Evolutionary conservation across 2,888 invertebrate species (phyloP).

Genomic region (Poecilus cupreus): DNA sequence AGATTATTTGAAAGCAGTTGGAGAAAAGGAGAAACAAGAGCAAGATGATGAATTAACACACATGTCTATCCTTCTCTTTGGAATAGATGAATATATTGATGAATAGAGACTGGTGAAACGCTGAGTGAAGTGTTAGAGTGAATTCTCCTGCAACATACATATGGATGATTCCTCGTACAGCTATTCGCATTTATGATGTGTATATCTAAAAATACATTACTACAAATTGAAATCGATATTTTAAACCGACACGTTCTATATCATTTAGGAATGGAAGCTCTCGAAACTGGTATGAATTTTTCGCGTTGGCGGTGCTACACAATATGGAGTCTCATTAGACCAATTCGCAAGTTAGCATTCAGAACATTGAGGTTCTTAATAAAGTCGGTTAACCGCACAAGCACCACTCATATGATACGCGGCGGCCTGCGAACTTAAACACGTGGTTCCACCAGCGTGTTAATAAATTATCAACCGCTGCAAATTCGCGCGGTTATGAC

Average conservation of each 20-base stretch:
- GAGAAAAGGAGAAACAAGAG: background rate
- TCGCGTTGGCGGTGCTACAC: no score
- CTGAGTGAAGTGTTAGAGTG: constrained; percentile 34
- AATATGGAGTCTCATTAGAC: background rate
- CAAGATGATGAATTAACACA: background rate
- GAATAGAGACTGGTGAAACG: background rate
- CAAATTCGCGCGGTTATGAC: constrained; percentile 43
- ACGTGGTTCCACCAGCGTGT: constrained; percentile 19
- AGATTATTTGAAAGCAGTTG: background rate
- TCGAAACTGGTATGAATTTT: no score
- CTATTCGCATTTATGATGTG: constrained; percentile 25
- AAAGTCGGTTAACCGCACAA: constrained; percentile 25
- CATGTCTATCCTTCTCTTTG: constrained; percentile 9
- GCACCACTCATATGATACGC: constrained; percentile 6
- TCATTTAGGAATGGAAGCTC: no score
- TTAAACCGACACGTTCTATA: constrained; percentile 8
- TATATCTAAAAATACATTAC: background rate
- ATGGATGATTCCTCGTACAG: constrained; percentile 10
- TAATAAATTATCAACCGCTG: constrained; percentile 39
- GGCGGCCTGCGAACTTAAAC: constrained; percentile 4
- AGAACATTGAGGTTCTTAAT: background rate
- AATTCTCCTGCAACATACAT: background rate
- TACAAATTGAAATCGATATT: constrained; percentile 13
- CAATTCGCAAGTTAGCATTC: constrained; percentile 7
- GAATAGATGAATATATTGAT: background rate